phyloP scores from a whole-genome alignment of 2,797 vertebrate genomes.

The Acridotheres tristis region DNA sequence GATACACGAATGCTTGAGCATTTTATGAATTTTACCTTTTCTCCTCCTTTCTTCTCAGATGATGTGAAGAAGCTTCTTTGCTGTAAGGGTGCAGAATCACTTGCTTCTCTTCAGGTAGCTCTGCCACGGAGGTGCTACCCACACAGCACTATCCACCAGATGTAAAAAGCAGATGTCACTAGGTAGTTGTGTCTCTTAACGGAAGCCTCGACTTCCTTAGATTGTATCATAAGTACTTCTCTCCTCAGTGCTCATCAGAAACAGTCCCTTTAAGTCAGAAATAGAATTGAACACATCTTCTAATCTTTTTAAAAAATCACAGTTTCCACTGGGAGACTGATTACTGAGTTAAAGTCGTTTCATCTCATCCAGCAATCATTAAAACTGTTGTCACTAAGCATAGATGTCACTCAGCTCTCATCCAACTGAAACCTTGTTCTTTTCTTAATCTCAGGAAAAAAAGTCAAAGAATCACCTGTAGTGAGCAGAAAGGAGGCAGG shows the following conservation, averaged over 20 bases:
- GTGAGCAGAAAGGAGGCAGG: not conserved
- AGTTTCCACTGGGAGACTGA: not conserved
- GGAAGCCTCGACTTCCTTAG: constrained; percentile 52
- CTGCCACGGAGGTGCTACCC: not conserved
- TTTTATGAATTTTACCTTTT: constrained; percentile 47
- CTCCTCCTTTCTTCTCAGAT: not conserved
- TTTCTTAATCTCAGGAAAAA: not conserved
- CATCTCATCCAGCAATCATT: not conserved
- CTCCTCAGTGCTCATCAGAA: not conserved
- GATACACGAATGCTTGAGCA: not conserved
- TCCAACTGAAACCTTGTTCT: not conserved
- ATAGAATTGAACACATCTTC: not conserved
- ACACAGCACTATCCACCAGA: not conserved
- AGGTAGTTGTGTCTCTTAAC: not conserved
- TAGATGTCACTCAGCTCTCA: not conserved
- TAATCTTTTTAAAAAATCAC: not conserved
- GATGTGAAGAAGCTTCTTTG: not conserved
- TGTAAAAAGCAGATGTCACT: not conserved
- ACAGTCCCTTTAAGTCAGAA: not conserved
- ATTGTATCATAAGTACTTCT: not conserved
- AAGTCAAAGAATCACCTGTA: not conserved
- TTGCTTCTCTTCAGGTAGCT: constrained; percentile 25
- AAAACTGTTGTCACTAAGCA: not conserved
- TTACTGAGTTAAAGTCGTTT: not conserved
- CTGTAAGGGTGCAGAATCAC: not conserved